Conservation (phyloP, 2,113 vertebrate species). For the Neomonachus schauinslandi region DNA sequence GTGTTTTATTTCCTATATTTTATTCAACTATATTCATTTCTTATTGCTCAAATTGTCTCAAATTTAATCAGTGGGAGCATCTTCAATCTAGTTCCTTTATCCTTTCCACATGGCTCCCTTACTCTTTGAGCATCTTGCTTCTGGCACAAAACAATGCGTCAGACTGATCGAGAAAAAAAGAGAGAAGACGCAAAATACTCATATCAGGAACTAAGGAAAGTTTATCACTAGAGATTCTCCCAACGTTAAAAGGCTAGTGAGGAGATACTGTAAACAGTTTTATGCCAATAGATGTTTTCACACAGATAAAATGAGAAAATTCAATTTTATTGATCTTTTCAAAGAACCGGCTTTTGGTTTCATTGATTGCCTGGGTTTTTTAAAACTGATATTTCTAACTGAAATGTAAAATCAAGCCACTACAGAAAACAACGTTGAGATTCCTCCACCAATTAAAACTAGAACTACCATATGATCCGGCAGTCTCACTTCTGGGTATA, state of each 20-base stretch:
- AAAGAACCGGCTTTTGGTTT: conserved; percentile 9
- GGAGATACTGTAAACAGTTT: conserved; percentile 1
- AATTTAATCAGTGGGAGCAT: conserved; percentile 25
- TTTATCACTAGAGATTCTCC: background rate
- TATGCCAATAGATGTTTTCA: background rate
- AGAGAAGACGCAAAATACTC: background rate
- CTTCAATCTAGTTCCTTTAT: background rate
- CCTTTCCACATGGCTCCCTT: background rate
- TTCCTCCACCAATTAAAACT: background rate
- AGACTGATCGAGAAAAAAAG: background rate
- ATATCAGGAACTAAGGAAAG: background rate
- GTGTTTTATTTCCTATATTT: background rate
- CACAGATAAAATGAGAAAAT: conserved; percentile 26
- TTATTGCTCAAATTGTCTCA: background rate
- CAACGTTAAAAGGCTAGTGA: conserved; percentile 6
- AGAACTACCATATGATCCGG: background rate
- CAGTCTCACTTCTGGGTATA: background rate
- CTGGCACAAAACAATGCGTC: background rate
- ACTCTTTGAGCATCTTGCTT: background rate
- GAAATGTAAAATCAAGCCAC: background rate
- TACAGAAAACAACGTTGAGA: background rate
- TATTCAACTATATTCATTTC: conserved; percentile 1
- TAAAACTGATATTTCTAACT: conserved; percentile 35
- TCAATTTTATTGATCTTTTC: conserved; percentile 58
- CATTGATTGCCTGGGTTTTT: conserved; percentile 35